A percentile compares a stretch with the other conserved stretches of the same genome.
Evolutionary conservation across 2,888 invertebrate species (phyloP).

Genomic region (Epinotia demarniana): DNA sequence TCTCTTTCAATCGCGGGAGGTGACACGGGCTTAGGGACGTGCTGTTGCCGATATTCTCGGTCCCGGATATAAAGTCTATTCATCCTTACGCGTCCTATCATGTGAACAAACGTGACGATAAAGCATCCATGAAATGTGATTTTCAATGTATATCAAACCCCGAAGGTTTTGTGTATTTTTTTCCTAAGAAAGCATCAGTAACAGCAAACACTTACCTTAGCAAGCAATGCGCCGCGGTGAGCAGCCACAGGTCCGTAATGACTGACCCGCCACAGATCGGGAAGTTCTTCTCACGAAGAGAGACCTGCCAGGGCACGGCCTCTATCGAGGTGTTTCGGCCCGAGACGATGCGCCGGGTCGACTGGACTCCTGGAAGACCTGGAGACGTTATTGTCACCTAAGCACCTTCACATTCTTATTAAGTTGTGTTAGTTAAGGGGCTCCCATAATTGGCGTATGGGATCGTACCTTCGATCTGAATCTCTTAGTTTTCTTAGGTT

Average conservation of each 20-base stretch:
- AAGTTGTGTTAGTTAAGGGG: no score
- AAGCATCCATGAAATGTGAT: no score
- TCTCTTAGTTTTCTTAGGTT: no score
- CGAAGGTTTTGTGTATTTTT: no score
- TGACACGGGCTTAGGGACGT: not conserved
- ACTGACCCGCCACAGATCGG: constrained; percentile 84
- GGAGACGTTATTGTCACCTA: not conserved
- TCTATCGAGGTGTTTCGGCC: constrained; percentile 80
- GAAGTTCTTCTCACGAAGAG: constrained; percentile 72
- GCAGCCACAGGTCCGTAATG: constrained; percentile 73
- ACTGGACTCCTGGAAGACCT: constrained; percentile 43
- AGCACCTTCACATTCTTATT: no score
- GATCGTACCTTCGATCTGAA: no score
- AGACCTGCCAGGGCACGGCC: constrained; percentile 83
- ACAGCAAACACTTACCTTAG: constrained; percentile 58
- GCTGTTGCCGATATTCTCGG: not conserved
- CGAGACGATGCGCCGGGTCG: constrained; percentile 77
- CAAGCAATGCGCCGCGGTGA: constrained; percentile 82
- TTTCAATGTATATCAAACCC: no score
- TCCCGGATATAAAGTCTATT: not conserved
- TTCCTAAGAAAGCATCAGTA: no score
- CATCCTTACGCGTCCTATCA: no score
- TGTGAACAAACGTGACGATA: no score
- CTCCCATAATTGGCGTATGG: no score
- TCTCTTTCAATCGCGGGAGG: not conserved